phyloP scores from a whole-genome alignment of 2,888 invertebrate species.

The Latheticus oryzae region DNA sequence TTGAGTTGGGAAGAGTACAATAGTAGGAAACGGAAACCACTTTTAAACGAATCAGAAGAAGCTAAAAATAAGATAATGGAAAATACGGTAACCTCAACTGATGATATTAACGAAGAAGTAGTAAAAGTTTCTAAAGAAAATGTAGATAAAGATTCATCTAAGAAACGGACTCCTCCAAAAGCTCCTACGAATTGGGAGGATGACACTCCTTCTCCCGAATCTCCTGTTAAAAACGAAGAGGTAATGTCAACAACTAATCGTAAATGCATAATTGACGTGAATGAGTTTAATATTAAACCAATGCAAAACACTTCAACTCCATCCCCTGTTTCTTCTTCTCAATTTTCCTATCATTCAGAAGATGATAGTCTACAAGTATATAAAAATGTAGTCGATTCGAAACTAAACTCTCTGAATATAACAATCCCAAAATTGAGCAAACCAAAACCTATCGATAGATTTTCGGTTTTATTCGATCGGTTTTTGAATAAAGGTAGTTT shows the following conservation, averaged over 20 bases:
- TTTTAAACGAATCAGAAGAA: constrained; percentile 22
- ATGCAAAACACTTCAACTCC: constrained; percentile 32
- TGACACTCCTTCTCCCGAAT: constrained; percentile 11
- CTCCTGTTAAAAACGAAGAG: constrained; percentile 12
- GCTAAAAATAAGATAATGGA: constrained; percentile 34
- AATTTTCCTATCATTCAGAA: constrained; percentile 32
- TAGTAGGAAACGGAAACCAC: constrained; percentile 51
- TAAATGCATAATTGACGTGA: constrained; percentile 50
- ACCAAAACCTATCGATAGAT: constrained; percentile 33
- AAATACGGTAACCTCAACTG: constrained; percentile 21
- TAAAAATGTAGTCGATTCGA: constrained; percentile 57
- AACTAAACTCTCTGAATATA: constrained; percentile 56
- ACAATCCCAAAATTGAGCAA: constrained; percentile 53
- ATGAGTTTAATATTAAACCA: constrained; percentile 47
- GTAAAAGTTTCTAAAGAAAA: constrained; percentile 19
- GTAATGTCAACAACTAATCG: constrained; percentile 47
- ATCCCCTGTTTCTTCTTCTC: constrained; percentile 33
- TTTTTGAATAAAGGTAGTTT: constrained; percentile 55
- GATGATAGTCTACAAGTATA: constrained; percentile 54
- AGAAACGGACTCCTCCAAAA: constrained; percentile 7
- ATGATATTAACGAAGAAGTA: constrained; percentile 20
- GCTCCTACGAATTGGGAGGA: constrained; percentile 34
- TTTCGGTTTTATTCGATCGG: constrained; percentile 37
- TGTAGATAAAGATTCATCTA: constrained; percentile 22
- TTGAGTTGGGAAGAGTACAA: constrained; percentile 56